Conservation (phyloP, 2,797 vertebrate species). For the Tokudaia tokunoshimensis region DNA sequence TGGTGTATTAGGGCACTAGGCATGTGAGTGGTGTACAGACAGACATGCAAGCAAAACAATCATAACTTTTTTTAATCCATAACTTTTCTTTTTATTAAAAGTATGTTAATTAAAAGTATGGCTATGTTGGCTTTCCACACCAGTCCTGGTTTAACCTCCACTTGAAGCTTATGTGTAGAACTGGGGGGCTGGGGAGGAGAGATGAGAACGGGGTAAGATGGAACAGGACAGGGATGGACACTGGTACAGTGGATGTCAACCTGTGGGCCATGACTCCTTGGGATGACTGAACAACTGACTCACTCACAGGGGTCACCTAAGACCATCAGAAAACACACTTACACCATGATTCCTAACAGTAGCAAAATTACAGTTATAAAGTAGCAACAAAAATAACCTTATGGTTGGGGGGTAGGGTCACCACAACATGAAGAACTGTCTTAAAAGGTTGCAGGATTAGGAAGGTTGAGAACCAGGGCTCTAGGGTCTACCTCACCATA, state of each 20-base stretch:
- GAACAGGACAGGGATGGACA: background rate
- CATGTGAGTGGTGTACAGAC: background rate
- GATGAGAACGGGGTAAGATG: background rate
- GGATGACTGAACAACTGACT: background rate
- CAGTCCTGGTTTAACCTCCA: background rate
- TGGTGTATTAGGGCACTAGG: background rate
- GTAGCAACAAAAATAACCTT: background rate
- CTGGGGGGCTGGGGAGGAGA: background rate
- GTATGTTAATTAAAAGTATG: background rate
- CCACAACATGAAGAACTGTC: background rate
- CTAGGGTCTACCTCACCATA: too few relatives aligned
- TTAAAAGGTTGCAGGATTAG: background rate
- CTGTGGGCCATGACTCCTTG: background rate
- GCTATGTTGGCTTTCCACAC: background rate
- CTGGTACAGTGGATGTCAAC: background rate
- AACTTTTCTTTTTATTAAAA: background rate
- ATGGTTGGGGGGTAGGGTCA: background rate
- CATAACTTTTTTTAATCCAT: background rate
- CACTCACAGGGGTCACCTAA: background rate
- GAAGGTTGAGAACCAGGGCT: background rate
- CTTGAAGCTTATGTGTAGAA: too few relatives aligned
- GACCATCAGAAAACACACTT: background rate
- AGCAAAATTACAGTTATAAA: background rate
- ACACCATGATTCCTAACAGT: background rate
- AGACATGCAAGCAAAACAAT: background rate